phyloP scores from a whole-genome alignment of 2,113 vertebrate species.

The Phoxinus phoxinus region DNA sequence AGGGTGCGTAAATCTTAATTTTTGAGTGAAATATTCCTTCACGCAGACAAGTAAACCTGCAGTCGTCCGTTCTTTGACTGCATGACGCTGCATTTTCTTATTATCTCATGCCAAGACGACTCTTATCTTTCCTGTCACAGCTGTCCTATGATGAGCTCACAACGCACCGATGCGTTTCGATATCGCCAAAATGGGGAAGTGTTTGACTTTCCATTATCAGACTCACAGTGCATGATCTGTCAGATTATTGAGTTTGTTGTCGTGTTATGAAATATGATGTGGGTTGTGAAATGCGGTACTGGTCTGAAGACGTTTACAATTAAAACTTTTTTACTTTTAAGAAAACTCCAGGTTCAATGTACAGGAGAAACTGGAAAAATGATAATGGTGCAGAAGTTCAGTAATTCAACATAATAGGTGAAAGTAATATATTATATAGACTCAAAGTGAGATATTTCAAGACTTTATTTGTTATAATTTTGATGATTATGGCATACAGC shows the following conservation, averaged over 20 bases:
- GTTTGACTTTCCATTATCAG: constrained; percentile 18
- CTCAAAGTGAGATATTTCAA: no score
- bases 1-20: background rate
- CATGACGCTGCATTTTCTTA: background rate
- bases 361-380: no score
- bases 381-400: no score
- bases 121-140: constrained; percentile 39
- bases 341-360: no score
- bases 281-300: background rate
- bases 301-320: background rate
- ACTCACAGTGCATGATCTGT: background rate
- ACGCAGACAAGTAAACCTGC: background rate
- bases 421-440: no score
- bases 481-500: no score
- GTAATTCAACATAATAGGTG: no score
- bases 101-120: background rate
- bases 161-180: background rate
- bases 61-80: background rate
- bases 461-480: no score
- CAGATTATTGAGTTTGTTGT: constrained; percentile 8
- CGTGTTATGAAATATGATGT: background rate
- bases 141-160: background rate
- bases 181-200: constrained; percentile 31
- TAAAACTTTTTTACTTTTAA: background rate
- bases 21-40: background rate